Evolutionary conservation across 2,888 invertebrate genomes (phyloP), one percentile per base, ranked within the genome.

Genomic region (Allolobophora icterica): DNA sequence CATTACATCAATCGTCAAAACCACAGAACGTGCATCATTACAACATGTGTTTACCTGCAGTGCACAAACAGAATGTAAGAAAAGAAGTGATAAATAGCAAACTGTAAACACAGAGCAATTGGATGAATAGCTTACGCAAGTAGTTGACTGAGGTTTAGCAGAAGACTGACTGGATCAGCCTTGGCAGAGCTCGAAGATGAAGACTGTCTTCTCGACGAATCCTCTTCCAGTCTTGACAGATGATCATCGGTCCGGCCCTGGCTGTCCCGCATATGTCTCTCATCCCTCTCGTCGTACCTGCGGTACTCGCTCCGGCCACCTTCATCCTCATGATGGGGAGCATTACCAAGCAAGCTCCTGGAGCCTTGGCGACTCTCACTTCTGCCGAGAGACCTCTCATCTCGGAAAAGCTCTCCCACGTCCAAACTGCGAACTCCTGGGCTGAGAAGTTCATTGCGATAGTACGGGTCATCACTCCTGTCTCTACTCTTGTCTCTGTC

Each of bases 141-240:
- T 19, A 90, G 83, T 21, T 90, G 90, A 30, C 90, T 90, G n/a
- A 90, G 90, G 71, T 90, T 90, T n/a, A 90, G 90, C 71, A 90
- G 90, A 45, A 90, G 90, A 71, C 71, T 58, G 58, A 90, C 90
- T 24, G 90, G 90, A 38, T 90, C 90, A 3, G 90, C 38, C 33
- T 90, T 90, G 24, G 35, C 71, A 34, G 87, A 87, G 24, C 35
- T 38, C 35, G 87, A 87, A 34, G 87, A 87, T 38, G 87, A 87
- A 8, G 87, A 87, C 87, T 87, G 87, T 87, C 87, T 87, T 87
- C 87, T 87, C 38, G 87, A 33, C n/a, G 87, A 34, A 87, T 87
- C 87, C 38, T 87, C 87, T 87, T 87, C 87, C 87, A 87, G 34
- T 35, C 87, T 38, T 24, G 87, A 35, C 34, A 87, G 4, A 35